phyloP scores from a whole-genome alignment of 2,888 invertebrate species.

The Hesperia comma region DNA sequence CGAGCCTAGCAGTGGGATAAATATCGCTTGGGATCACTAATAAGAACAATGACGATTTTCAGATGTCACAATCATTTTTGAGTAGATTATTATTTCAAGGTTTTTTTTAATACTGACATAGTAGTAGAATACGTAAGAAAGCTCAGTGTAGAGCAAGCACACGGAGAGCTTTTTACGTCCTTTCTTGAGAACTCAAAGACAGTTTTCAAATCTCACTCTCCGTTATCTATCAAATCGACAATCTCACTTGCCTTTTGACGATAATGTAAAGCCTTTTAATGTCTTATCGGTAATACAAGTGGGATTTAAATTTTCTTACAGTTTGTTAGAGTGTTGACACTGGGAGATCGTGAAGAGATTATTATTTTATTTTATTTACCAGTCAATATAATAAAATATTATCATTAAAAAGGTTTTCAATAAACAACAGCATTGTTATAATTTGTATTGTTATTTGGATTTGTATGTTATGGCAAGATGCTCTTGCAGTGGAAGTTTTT shows the following conservation, averaged over 20 bases:
- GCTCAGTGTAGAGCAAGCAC: constrained; percentile 27
- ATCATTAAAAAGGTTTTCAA: too few species aligned
- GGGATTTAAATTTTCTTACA: constrained; percentile 27
- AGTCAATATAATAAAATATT: too few species aligned
- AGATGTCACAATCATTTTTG: too few species aligned
- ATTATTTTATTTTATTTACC: too few species aligned
- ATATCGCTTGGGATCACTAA: too few species aligned
- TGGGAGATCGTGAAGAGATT: not conserved
- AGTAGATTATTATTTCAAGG: too few species aligned
- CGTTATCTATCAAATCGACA: constrained; percentile 63
- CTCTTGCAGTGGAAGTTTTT: too few species aligned
- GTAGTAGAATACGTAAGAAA: not conserved
- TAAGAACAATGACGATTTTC: too few species aligned
- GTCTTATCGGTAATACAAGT: constrained; percentile 29
- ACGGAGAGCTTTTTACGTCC: constrained; percentile 24
- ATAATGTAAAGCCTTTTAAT: constrained; percentile 66
- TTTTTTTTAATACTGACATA: not conserved
- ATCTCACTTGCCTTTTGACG: constrained; percentile 47
- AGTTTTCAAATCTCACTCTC: constrained; percentile 65
- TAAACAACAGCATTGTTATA: too few species aligned
- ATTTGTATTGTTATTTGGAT: too few species aligned
- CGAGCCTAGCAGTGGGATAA: too few species aligned
- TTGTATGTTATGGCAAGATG: too few species aligned
- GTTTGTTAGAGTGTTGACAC: not conserved
- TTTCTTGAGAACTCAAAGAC: constrained; percentile 53